Base-by-base conservation (phyloP, 1,140 invertebrate genomes). In the Drosophila bocqueti region DNA sequence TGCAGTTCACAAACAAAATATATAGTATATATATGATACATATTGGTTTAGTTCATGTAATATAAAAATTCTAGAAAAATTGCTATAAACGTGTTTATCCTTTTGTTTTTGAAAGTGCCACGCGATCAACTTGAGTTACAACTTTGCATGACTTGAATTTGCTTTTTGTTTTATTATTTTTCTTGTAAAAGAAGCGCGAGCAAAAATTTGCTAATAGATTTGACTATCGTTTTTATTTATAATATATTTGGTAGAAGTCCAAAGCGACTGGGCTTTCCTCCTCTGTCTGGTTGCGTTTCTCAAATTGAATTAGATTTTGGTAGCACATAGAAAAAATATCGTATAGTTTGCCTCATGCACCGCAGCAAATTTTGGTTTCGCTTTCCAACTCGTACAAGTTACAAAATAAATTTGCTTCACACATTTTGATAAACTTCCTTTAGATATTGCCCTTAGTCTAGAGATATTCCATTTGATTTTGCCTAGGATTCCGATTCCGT, bases 1-100 rank as follows among this genome's bases (percentile, higher is more conserved):
- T 81, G 72, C 68, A 81, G 63, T 90, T 84, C 74, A 72, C 82
- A 86, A 83, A 81, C 63, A 81, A 72, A 77, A 54, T 77, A 78
- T 68, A 74, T 60, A 59, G 29, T 79, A 65, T 79, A 61, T 58
- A 65, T 80, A 62, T 58, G 64, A 76, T 76, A 80, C 78, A 83
- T 71, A 75, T 73, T 59, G 67, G 59, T 49, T 67, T 77, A 84
- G 75, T 77, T 86, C 71, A 83, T 68, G 50, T 86, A 91, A 87
- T 91, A 91, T 87, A 91, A 91, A 91, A 91, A 91, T 91, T 91
- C 87, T 91, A 91, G 87, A 91, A 91, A 82, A 91, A 91, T 87
- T 86, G 77, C 87, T 91, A 91, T 91, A 86, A 83, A 91, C 80
- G 79, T 81, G 57, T 68, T 63, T 72, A 46, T 49, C 69, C 43